These are phyloP conservation scores for Lophotriccus pileatus DNA, from an alignment of 2,797 vertebrate species.

Conservation along the genomic window DNA sequence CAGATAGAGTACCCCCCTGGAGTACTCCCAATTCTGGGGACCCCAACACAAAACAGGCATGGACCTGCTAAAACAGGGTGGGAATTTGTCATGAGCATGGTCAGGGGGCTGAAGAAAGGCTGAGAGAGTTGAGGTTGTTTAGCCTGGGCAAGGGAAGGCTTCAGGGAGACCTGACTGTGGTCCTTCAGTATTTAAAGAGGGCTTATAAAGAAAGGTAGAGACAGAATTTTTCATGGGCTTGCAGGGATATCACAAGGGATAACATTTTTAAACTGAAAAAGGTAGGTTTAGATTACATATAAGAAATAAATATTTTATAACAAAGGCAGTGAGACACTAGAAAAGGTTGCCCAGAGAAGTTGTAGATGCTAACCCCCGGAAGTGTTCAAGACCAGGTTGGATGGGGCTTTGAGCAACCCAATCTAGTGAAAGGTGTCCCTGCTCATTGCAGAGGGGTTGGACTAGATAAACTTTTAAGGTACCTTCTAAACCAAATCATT, in stretches of 20 bases:
- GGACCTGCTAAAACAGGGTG: background rate
- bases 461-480: background rate
- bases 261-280: background rate
- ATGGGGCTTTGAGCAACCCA: background rate
- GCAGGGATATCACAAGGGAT: background rate
- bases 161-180: background rate
- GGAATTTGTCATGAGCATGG: background rate
- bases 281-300: background rate
- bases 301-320: background rate
- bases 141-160: background rate
- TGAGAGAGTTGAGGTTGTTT: background rate
- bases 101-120: accelerated
- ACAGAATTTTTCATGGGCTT: background rate
- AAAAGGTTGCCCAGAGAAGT: background rate
- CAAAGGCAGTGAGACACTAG: background rate
- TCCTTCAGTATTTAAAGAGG: background rate
- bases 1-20: no score
- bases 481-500: background rate
- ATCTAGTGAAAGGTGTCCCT: background rate
- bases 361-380: background rate
- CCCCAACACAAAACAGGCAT: background rate
- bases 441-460: background rate
- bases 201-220: background rate
- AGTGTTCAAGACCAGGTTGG: background rate
- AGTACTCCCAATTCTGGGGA: background rate